phyloP scores from a whole-genome alignment of 2,797 vertebrate genomes.

The Silurus lanzhouensis region DNA sequence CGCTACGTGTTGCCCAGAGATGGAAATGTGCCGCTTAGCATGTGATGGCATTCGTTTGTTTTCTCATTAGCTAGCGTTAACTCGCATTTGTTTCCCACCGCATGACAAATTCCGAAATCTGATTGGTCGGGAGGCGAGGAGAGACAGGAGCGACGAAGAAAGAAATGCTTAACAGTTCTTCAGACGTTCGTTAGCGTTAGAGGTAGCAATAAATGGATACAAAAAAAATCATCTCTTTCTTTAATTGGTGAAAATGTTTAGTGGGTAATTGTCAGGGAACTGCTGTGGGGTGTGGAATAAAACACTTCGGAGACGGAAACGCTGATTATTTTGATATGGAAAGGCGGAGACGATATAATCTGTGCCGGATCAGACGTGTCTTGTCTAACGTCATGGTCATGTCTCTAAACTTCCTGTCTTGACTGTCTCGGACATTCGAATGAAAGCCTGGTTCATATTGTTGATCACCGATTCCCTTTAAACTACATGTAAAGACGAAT shows the following conservation, averaged over 20 bases:
- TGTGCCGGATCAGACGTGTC: too few species aligned
- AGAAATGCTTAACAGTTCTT: background rate
- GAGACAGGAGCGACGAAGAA: background rate
- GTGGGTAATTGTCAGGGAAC: background rate
- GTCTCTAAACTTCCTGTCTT: too few species aligned
- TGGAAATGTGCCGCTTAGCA: slow-evolving; percentile 25
- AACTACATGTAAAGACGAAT: too few species aligned
- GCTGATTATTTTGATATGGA: too few species aligned
- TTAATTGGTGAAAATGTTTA: background rate
- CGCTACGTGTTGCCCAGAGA: slow-evolving; percentile 10
- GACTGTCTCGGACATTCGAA: too few species aligned
- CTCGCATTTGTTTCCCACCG: background rate
- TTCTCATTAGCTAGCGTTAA: slow-evolving; percentile 11
- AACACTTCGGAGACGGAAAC: background rate
- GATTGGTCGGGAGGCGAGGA: background rate
- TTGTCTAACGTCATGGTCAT: too few species aligned
- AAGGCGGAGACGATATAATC: too few species aligned
- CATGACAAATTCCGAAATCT: background rate
- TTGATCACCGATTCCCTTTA: too few species aligned
- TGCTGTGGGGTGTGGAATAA: background rate
- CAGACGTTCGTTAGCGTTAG: background rate
- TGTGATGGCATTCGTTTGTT: slow-evolving; percentile 25
- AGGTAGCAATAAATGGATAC: background rate
- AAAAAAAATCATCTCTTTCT: background rate
- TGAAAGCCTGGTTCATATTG: too few species aligned